Percentiles rank a stretch among this genome's conserved stretches.
phyloP scores from a whole-genome alignment of 2,113 vertebrate species.

The Corythaeola cristata region DNA sequence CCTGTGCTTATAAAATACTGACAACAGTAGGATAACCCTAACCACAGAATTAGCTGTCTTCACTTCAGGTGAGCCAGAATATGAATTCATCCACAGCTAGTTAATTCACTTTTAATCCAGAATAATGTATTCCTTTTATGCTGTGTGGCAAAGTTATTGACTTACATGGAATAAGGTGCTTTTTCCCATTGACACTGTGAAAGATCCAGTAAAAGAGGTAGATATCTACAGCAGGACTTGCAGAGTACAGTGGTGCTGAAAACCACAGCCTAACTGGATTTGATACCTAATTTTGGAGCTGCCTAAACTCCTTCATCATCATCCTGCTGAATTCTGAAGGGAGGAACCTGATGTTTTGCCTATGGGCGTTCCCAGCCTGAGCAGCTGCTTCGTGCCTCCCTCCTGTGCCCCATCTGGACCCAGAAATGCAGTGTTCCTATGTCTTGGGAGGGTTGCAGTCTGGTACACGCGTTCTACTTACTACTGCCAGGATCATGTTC shows the following conservation, averaged over 20 bases:
- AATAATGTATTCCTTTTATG: background rate
- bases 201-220: background rate
- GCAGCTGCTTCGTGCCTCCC: background rate
- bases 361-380: background rate
- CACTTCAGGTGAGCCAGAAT: background rate
- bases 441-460: background rate
- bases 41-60: background rate
- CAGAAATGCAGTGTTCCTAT: background rate
- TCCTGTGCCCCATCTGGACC: background rate
- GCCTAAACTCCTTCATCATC: background rate
- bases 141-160: rapidly evolving
- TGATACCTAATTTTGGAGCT: background rate
- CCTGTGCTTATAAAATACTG: background rate
- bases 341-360: background rate
- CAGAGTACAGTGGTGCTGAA: background rate
- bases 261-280: background rate
- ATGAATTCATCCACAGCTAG: background rate
- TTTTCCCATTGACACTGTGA: background rate
- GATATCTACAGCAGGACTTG: background rate
- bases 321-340: background rate
- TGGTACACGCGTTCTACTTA: rapidly evolving
- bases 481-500: background rate
- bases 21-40: background rate
- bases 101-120: background rate
- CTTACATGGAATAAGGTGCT: background rate